These are phyloP conservation scores for Drosophila auraria DNA, from an alignment of 1,140 invertebrate species.

Conservation along the genomic window DNA sequence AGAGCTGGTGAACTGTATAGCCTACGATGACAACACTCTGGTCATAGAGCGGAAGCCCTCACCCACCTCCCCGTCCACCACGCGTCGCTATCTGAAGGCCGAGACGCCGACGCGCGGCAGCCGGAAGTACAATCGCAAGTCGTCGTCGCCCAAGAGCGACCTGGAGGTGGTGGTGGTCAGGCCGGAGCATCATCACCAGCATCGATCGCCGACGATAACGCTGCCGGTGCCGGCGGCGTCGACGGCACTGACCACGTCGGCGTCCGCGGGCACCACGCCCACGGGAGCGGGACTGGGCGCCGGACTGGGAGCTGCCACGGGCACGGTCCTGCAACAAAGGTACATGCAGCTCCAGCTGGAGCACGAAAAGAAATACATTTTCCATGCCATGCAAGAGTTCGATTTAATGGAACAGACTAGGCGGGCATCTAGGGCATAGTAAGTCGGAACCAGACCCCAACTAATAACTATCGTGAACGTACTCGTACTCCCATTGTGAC, in stretches of 20 bases:
- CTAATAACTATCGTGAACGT: constrained; percentile 53
- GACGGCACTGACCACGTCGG: constrained; percentile 19
- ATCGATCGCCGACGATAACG: constrained; percentile 72
- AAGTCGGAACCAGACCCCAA: constrained; percentile 62
- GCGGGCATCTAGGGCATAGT: constrained; percentile 72
- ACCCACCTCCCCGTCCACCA: constrained; percentile 64
- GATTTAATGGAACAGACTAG: constrained; percentile 72
- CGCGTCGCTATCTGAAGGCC: constrained; percentile 67
- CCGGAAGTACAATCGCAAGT: constrained; percentile 72
- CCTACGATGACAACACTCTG: constrained; percentile 74
- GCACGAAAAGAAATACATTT: constrained; percentile 79
- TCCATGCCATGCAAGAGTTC: constrained; percentile 77
- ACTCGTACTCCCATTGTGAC: constrained; percentile 57
- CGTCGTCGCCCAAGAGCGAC: constrained; percentile 57
- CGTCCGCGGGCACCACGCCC: constrained; percentile 39
- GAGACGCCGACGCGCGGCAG: constrained; percentile 70
- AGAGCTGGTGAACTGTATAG: constrained; percentile 72
- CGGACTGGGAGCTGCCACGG: constrained; percentile 31
- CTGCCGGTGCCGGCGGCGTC: constrained; percentile 49
- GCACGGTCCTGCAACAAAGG: constrained; percentile 77
- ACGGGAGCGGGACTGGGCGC: constrained; percentile 15
- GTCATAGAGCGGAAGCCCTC: constrained; percentile 70
- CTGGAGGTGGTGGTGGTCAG: constrained; percentile 63
- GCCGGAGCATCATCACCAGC: constrained; percentile 71
- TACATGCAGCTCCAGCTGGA: constrained; percentile 79